phyloP scores from a whole-genome alignment of 2,888 invertebrate genomes.

The Mechanitis mazaeus region DNA sequence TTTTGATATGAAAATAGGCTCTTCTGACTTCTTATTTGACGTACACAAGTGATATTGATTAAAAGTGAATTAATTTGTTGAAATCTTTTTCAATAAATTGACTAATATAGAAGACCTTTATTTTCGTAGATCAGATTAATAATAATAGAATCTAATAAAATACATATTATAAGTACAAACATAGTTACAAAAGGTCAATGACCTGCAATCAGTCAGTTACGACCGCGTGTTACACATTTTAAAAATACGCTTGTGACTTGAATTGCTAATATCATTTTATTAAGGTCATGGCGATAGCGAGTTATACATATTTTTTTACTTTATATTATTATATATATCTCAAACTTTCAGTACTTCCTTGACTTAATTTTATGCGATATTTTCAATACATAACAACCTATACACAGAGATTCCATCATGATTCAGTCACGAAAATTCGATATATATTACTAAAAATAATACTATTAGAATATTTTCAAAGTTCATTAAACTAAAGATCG shows the following conservation, averaged over 20 bases:
- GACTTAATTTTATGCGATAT: neutral
- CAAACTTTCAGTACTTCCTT: neutral
- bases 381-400: no score
- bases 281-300: neutral
- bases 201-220: neutral
- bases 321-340: neutral
- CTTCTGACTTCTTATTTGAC: no score
- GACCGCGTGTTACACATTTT: neutral
- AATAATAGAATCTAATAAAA: neutral
- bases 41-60: no score
- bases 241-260: neutral
- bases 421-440: no score
- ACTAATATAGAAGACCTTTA: neutral
- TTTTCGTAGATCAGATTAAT: neutral
- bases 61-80: no score
- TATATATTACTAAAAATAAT: no score
- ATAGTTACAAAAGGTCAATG: neutral
- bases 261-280: neutral
- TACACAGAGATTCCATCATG: no score
- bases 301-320: neutral
- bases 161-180: neutral
- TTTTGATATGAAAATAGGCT: no score
- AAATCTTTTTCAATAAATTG: no score
- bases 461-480: no score
- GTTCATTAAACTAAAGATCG: no score